phyloP scores from a whole-genome alignment of 2,113 vertebrate genomes.

The Callospermophilus lateralis region DNA sequence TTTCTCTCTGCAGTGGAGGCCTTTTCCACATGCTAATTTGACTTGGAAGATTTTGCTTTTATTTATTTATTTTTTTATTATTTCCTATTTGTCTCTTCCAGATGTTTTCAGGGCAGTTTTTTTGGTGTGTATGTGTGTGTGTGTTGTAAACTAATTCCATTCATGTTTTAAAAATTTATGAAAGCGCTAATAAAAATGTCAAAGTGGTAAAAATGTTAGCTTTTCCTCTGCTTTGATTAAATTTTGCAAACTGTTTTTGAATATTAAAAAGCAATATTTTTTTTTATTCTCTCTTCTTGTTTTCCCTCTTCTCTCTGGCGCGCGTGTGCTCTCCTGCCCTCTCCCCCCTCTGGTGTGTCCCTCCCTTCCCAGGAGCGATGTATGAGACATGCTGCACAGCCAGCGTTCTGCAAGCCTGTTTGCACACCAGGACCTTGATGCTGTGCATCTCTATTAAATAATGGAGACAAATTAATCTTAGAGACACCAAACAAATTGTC shows the following conservation, averaged over 20 bases:
- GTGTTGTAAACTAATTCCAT: constrained; percentile 93
- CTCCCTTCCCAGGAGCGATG: constrained; percentile 86
- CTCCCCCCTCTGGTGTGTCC: constrained; percentile 61
- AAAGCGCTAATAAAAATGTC: constrained; percentile 94
- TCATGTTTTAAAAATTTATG: constrained; percentile 94
- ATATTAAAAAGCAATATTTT: constrained; percentile 94
- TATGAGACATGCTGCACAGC: constrained; percentile 88
- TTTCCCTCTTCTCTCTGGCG: constrained; percentile 82
- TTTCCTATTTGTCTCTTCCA: constrained; percentile 92
- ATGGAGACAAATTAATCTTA: constrained; percentile 92
- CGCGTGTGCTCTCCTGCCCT: constrained; percentile 59
- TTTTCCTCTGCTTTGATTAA: constrained; percentile 94
- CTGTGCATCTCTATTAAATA: constrained; percentile 94
- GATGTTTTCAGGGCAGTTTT: constrained; percentile 92
- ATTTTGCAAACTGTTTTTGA: constrained; percentile 94
- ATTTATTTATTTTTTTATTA: constrained; percentile 86
- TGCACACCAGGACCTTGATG: constrained; percentile 90
- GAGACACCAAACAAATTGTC: constrained; percentile 94
- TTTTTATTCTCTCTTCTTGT: constrained; percentile 88
- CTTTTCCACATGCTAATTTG: constrained; percentile 89
- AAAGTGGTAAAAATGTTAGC: constrained; percentile 94
- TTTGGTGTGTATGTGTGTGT: constrained; percentile 45
- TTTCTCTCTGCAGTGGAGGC: constrained; percentile 78
- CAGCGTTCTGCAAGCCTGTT: constrained; percentile 89
- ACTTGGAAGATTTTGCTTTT: constrained; percentile 84